phyloP scores from a whole-genome alignment of 2,797 vertebrate species.

The Melanotaenia boesemani region DNA sequence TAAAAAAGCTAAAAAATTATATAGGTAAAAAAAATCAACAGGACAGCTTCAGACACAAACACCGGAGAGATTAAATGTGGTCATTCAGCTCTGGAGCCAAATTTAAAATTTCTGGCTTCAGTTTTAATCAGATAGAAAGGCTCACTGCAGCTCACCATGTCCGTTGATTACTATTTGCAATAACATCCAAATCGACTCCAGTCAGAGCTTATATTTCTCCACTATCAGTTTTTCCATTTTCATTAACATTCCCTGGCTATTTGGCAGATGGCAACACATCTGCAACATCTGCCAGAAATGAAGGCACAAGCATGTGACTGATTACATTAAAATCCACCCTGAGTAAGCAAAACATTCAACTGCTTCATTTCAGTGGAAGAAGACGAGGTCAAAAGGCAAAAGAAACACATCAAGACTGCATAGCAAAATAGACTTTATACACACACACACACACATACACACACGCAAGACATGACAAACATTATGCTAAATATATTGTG shows the following conservation, averaged over 20 bases:
- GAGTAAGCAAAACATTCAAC: not conserved
- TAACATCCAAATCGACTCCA: not conserved
- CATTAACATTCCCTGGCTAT: not conserved
- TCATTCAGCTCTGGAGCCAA: not conserved
- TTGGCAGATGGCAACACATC: slow-evolving; percentile 37
- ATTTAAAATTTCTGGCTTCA: not conserved
- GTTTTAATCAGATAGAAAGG: slow-evolving; percentile 21
- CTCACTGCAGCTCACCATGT: slow-evolving; percentile 21
- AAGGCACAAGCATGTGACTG: slow-evolving; percentile 11
- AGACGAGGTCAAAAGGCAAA: not conserved
- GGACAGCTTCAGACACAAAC: slow-evolving; percentile 12
- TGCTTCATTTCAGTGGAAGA: not conserved
- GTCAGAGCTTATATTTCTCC: not conserved
- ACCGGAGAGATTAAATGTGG: not conserved
- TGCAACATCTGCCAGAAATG: slow-evolving; percentile 45
- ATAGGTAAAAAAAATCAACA: slow-evolving; percentile 8
- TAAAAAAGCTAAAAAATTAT: slow-evolving; percentile 4
- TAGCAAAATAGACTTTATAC: not conserved
- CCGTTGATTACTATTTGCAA: slow-evolving; percentile 4
- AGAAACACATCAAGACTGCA: not conserved
- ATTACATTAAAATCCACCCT: not conserved
- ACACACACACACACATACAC: not conserved
- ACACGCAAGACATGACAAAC: not conserved
- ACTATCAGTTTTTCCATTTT: slow-evolving; percentile 7
- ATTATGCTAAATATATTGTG: slow-evolving; percentile 4